A percentile compares a stretch with the other conserved stretches of the same genome.
Evolutionary conservation across 1,140 invertebrate species (phyloP).

Genomic region (Caenorhabditis tropicalis): DNA sequence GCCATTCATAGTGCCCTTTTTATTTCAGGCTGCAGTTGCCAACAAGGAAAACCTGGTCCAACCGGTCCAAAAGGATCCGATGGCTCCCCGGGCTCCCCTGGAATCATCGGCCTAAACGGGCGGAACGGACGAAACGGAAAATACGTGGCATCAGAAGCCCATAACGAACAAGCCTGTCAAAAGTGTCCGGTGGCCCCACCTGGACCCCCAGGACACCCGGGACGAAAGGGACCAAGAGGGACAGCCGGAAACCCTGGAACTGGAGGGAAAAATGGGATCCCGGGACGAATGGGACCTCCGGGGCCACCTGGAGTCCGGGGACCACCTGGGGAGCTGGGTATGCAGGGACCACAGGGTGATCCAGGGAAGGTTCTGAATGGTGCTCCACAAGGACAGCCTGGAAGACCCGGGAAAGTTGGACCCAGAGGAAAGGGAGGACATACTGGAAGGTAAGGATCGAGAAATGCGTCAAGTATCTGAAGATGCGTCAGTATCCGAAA

Average conservation of each 20-base stretch:
- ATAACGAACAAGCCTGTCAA: constrained; percentile 48
- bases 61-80: constrained; percentile 44
- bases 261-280: constrained; percentile 60
- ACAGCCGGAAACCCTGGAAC: constrained; percentile 54
- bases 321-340: constrained; percentile 62
- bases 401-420: constrained; percentile 45
- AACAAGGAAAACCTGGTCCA: constrained; percentile 51
- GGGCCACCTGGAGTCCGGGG: constrained; percentile 62
- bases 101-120: constrained; percentile 48
- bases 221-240: constrained; percentile 62
- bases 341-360: constrained; percentile 63
- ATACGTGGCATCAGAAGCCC: constrained; percentile 42
- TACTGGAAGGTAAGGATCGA: constrained; percentile 46
- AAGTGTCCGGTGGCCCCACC: constrained; percentile 50
- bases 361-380: constrained; percentile 68
- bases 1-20: no score
- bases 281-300: constrained; percentile 63
- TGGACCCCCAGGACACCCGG: constrained; percentile 66
- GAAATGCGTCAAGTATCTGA: no score
- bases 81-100: constrained; percentile 38
- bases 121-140: constrained; percentile 44
- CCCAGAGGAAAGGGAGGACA: constrained; percentile 45
- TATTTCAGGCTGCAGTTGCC: constrained; percentile 52
- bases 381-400: constrained; percentile 66
- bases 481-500: no score